A percentile compares a stretch with the other conserved stretches of the same genome.
Evolutionary conservation across 1,140 invertebrate genomes (phyloP).

Genomic region (Homarus americanus): DNA sequence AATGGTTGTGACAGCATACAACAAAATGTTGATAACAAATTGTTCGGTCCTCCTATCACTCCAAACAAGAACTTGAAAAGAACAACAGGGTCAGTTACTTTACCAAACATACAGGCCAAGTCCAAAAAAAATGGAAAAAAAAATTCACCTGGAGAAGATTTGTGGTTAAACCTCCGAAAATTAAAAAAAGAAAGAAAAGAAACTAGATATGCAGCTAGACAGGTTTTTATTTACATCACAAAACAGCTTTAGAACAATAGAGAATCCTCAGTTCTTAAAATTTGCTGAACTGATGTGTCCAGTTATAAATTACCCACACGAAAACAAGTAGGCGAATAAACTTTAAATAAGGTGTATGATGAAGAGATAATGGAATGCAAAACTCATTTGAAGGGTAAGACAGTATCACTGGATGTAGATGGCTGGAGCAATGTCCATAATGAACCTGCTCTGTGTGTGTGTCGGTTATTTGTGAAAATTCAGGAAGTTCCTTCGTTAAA

Average conservation of each 20-base stretch:
- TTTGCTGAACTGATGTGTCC: constrained; percentile 11
- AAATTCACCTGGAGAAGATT: not conserved
- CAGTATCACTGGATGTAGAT: constrained; percentile 7
- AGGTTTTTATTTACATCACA: not conserved
- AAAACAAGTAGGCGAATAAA: constrained; percentile 6
- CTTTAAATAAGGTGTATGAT: constrained; percentile 17
- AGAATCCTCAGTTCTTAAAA: constrained; percentile 18
- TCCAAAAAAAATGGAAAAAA: not conserved
- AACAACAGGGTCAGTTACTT: not conserved
- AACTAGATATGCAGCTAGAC: not conserved
- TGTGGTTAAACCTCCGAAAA: not conserved
- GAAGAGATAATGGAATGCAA: constrained; percentile 3
- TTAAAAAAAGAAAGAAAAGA: not conserved
- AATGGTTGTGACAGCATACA: constrained; percentile 11
- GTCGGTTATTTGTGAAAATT: constrained; percentile 20
- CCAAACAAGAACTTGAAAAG: constrained; percentile 16
- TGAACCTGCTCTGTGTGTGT: not conserved
- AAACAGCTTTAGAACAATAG: constrained; percentile 16
- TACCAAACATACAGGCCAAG: not conserved
- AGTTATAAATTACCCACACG: constrained; percentile 13
- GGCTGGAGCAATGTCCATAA: too few species aligned
- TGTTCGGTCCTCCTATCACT: not conserved
- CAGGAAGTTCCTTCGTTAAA: constrained; percentile 22
- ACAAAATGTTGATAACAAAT: not conserved
- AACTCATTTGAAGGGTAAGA: constrained; percentile 10